Conservation (phyloP, 2,888 invertebrate genomes). For the Temnothorax rugatulus region DNA sequence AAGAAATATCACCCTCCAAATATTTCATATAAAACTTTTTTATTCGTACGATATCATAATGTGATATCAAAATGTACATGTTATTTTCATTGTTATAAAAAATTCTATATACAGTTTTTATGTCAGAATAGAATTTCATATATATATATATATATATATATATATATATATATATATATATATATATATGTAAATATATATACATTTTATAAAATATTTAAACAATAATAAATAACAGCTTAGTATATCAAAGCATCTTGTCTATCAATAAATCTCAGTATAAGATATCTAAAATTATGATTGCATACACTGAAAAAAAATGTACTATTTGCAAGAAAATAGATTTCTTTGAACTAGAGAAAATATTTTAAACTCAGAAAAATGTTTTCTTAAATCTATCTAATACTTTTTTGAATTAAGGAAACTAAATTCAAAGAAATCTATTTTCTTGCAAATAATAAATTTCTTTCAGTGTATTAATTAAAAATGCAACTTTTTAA, state of each 20-base stretch:
- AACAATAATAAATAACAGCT: background rate
- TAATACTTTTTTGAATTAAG: no score
- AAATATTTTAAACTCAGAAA: no score
- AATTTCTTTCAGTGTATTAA: no score
- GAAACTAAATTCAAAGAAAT: no score
- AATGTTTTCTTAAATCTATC: no score
- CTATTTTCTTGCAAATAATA: no score
- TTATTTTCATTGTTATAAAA: background rate
- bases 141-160: background rate
- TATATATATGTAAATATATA: no score
- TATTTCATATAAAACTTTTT: constrained; percentile 10
- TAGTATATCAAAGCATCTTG: background rate
- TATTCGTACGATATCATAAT: background rate
- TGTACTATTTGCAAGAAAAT: background rate
- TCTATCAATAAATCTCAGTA: background rate
- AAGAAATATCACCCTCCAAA: background rate
- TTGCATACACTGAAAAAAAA: no score
- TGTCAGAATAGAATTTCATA: background rate
- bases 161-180: no score
- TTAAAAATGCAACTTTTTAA: background rate
- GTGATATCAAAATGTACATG: background rate
- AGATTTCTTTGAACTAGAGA: no score
- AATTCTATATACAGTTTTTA: background rate
- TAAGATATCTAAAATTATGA: background rate
- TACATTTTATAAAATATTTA: background rate